These are phyloP conservation scores for Bettongia penicillata DNA, from an alignment of 2,113 vertebrate genomes.

Conservation along the genomic window DNA sequence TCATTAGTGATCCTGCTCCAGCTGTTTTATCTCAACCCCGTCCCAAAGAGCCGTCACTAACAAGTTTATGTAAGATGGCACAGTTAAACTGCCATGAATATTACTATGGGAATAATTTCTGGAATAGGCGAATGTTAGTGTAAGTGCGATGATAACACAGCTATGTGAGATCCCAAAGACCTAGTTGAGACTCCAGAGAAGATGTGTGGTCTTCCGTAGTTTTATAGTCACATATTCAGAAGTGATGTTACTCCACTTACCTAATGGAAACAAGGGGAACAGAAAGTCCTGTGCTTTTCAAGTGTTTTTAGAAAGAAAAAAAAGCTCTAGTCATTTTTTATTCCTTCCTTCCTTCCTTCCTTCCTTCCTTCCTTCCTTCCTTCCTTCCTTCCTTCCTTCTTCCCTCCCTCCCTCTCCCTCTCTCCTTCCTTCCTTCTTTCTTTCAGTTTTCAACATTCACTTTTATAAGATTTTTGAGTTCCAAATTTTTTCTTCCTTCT, in stretches of 20 bases:
- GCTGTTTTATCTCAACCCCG: conserved; percentile 38
- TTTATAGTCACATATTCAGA: conserved; percentile 4
- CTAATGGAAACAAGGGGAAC: conserved; percentile 36
- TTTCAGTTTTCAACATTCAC: too few species aligned
- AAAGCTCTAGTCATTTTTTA: conserved; percentile 29
- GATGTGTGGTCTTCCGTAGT: not conserved
- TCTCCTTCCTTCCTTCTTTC: too few species aligned
- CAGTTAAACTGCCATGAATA: conserved; percentile 25
- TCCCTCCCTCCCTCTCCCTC: too few species aligned
- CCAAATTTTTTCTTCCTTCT: too few species aligned
- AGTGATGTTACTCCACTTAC: conserved; percentile 39
- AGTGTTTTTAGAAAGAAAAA: not conserved
- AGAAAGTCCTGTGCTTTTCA: not conserved
- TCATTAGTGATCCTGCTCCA: conserved; percentile 52
- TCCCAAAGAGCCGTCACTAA: not conserved
- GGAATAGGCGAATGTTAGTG: conserved; percentile 66
- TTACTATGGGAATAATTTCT: conserved; percentile 65
- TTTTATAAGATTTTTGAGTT: too few species aligned
- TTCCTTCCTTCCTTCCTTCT: too few species aligned
- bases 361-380: too few species aligned
- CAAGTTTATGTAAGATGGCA: conserved; percentile 64
- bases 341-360: not conserved
- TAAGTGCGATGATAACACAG: conserved; percentile 62
- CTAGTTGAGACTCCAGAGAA: conserved; percentile 63
- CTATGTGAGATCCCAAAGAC: conserved; percentile 62